phyloP scores from a whole-genome alignment of 2,113 vertebrate species.

The Pica pica region DNA sequence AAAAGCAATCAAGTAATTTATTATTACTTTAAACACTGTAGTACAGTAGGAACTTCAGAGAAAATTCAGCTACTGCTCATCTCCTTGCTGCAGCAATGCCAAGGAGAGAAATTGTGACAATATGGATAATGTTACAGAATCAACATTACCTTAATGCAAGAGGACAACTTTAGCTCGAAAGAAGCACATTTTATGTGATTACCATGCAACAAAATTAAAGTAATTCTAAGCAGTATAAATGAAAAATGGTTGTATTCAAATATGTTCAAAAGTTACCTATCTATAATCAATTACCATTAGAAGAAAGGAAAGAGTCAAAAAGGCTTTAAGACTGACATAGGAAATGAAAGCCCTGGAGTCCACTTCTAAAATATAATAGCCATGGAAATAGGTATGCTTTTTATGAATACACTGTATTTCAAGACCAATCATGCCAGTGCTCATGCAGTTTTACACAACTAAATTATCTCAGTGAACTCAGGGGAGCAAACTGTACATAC shows the following conservation, averaged over 20 bases:
- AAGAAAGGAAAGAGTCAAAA: background rate
- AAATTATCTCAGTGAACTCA: background rate
- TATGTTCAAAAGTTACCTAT: background rate
- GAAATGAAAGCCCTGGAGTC: background rate
- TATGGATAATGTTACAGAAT: background rate
- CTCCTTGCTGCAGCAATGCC: background rate
- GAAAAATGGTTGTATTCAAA: background rate
- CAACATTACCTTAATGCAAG: background rate
- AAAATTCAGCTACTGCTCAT: background rate
- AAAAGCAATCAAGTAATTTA: background rate
- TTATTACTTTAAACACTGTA: background rate
- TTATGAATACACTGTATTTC: background rate
- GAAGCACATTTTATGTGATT: background rate
- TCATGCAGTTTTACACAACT: background rate
- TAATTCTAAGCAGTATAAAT: background rate
- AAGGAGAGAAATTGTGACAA: background rate
- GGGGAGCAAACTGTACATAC: background rate
- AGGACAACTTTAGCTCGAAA: background rate
- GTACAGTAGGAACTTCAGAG: background rate
- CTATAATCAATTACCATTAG: background rate
- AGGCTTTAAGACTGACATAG: background rate
- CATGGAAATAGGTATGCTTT: background rate
- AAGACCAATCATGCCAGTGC: background rate
- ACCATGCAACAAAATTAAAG: background rate
- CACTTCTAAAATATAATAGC: background rate